A percentile compares a stretch with the other conserved stretches of the same genome.
phyloP scores from a whole-genome alignment of 1,140 invertebrate genomes.

The Trissolcus basalis region DNA sequence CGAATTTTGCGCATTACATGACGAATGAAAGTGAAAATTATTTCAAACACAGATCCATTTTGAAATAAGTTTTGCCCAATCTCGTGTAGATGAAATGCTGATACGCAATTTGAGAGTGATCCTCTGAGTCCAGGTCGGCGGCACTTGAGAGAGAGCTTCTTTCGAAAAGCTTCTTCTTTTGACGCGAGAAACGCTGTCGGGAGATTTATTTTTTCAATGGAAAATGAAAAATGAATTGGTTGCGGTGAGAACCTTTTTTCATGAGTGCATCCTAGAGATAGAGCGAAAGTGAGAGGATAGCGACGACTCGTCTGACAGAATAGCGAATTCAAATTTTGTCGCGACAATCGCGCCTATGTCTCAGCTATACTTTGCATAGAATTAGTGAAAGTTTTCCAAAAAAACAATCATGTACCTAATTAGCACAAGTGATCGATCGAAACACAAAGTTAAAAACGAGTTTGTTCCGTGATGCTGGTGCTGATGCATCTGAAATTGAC shows the following conservation, averaged over 20 bases:
- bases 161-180: too few species aligned
- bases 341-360: conserved; percentile 38
- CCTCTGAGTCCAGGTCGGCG: too few species aligned
- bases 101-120: conserved; percentile 10
- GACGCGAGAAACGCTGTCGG: neutral
- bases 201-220: too few species aligned
- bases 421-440: conserved; percentile 6
- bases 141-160: neutral
- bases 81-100: conserved; percentile 51
- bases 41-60: conserved; percentile 75
- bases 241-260: too few species aligned
- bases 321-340: conserved; percentile 8
- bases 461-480: conserved; percentile 27
- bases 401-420: neutral
- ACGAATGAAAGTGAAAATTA: conserved; percentile 71
- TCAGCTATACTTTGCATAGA: conserved; percentile 92
- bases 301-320: too few species aligned
- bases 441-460: too few species aligned
- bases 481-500: too few species aligned
- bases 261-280: neutral
- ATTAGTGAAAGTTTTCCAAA: conserved; percentile 88
- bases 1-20: conserved; percentile 47
- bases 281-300: neutral
- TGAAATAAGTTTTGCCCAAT: conserved; percentile 75
- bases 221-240: too few species aligned